Conservation (phyloP, 2,113 vertebrate genomes). For the Melanocharis versteri region DNA sequence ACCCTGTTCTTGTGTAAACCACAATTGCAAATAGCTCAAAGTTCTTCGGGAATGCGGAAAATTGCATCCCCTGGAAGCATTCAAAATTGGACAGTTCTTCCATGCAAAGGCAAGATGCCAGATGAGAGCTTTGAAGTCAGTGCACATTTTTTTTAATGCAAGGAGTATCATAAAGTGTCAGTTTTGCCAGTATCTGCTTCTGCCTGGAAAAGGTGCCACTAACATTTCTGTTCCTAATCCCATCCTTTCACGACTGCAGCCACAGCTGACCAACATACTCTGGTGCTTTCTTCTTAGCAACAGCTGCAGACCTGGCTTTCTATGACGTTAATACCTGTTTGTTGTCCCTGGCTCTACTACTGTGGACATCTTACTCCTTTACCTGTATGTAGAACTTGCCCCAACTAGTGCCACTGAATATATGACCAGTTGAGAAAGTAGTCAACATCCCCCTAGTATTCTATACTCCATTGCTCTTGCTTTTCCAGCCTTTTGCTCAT, state of each 20-base stretch:
- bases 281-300: neutral
- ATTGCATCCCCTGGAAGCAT: neutral
- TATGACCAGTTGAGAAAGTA: neutral
- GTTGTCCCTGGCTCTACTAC: neutral
- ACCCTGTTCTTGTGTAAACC: neutral
- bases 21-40: neutral
- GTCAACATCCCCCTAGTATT: neutral
- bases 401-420: neutral
- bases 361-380: neutral
- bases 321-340: neutral
- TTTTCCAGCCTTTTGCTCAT: neutral
- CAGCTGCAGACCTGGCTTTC: neutral
- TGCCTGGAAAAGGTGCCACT: neutral
- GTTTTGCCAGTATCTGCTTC: neutral
- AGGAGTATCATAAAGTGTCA: neutral
- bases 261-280: neutral
- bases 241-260: neutral
- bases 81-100: neutral
- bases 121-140: neutral
- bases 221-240: neutral
- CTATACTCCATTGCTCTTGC: neutral
- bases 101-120: neutral
- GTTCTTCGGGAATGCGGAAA: neutral
- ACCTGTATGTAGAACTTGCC: neutral
- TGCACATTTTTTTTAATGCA: neutral